Evolutionary conservation across 2,113 vertebrate genomes (phyloP).

Genomic region (Rafetus swinhoei): DNA sequence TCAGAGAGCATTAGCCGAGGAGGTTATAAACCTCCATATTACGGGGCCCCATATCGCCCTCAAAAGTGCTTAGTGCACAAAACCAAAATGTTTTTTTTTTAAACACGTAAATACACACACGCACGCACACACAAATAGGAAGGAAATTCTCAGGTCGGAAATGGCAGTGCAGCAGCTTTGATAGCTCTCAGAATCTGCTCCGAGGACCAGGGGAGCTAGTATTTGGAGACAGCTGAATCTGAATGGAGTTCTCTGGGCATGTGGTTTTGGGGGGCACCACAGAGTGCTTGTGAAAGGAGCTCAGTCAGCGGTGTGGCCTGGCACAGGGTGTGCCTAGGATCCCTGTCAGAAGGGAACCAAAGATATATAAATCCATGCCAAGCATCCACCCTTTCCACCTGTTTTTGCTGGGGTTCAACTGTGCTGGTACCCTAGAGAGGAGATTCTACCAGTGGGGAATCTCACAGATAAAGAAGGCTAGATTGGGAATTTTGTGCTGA

Average conservation of each 20-base stretch:
- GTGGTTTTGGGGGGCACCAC: constrained; percentile 32
- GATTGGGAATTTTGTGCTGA: not conserved
- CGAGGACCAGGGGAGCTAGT: constrained; percentile 22
- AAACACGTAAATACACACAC: constrained; percentile 75
- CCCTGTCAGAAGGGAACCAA: not conserved
- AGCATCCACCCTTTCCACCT: not conserved
- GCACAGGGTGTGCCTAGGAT: not conserved
- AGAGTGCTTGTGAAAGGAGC: not conserved
- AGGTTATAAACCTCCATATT: constrained; percentile 96
- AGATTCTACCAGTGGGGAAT: rapidly evolving
- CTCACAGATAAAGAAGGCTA: not conserved
- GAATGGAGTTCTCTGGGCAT: constrained; percentile 38
- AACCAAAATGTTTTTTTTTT: constrained; percentile 85
- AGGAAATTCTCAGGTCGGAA: constrained; percentile 74
- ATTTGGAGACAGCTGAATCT: constrained; percentile 28
- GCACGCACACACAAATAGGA: constrained; percentile 60
- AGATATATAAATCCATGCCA: not conserved
- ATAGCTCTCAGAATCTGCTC: constrained; percentile 54
- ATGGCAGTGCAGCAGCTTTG: constrained; percentile 75
- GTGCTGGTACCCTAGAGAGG: rapidly evolving
- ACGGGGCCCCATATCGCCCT: constrained; percentile 89
- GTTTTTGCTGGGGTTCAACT: rapidly evolving
- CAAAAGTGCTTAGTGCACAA: constrained; percentile 97
- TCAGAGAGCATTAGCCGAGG: constrained; percentile 97
- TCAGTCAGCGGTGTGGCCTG: not conserved